Evolutionary conservation across 2,113 vertebrate genomes (phyloP), one percentile per base, ranked within the genome.

Genomic region (Tringa solitaria): DNA sequence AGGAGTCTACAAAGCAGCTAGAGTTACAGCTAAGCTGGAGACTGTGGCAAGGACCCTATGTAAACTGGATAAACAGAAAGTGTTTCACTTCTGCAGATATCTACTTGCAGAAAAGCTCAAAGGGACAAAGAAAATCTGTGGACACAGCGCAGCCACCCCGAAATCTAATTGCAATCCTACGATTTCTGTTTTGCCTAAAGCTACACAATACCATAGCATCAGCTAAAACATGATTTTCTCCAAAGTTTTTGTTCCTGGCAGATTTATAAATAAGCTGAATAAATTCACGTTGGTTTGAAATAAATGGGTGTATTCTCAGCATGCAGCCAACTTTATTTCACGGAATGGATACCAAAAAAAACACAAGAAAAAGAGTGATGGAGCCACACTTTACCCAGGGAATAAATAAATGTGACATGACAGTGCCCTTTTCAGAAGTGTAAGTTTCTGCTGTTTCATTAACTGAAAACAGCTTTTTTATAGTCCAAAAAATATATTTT

Each of bases 391-490:
- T 91, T 59, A 59, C 9, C 46, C 43, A 48, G 65, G 33, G 43
- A 92, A 89, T 64, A 95, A 86, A 95, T 89, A 95, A 95, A 93
- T 68, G 43, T 43, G 50, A 88, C 75, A 72, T 11, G 17, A 88
- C 70, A 84, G 75, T 88, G 51, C 28, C 35, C 53, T 94, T 95
- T 94, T 92, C 73, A 92, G 73, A 93, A 84, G 22, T 45, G 27
- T 39, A 84, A 93, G 10, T 20, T 95, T 95, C 90, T 93, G 8
- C 79, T 88, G 21, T 43, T 86, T 88, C 46, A 48, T 46, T 84
- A 46, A 68, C 45, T 72, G 65, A 91, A 87, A 87, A 78, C 68
- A 68, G 19, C 10, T 95, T 89, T 89, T 24, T 95, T 94, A 37
- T 14, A 94, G 27, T 28, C 27, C 24, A 84, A 88, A 92, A 79